phyloP scores from a whole-genome alignment of 2,797 vertebrate genomes.

The Diglossa cyanea region DNA sequence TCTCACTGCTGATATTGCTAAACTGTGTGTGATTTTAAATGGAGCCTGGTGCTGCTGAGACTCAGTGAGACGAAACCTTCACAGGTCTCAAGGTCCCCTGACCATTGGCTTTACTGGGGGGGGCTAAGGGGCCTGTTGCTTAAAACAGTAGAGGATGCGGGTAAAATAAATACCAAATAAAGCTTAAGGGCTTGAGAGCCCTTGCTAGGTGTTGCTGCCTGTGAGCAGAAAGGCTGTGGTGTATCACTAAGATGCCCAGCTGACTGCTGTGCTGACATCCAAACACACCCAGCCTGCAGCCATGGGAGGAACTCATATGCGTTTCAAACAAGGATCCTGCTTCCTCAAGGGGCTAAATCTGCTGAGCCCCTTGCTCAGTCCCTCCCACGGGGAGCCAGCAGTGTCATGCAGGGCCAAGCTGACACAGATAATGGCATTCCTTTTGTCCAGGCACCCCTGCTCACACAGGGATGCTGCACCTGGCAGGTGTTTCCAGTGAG shows the following conservation, averaged over 20 bases:
- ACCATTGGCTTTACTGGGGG: neutral
- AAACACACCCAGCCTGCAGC: neutral
- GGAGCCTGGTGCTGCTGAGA: neutral
- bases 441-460: neutral
- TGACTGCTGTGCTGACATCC: neutral
- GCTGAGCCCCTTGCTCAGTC: accelerated
- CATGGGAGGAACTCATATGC: accelerated
- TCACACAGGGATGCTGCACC: neutral
- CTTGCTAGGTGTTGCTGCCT: accelerated
- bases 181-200: neutral
- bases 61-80: neutral
- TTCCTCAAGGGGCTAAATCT: neutral
- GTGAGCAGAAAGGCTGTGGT: neutral
- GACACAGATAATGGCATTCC: neutral
- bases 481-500: neutral
- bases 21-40: neutral
- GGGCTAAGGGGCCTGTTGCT: neutral
- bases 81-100: neutral
- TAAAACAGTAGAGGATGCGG: neutral
- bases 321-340: accelerated
- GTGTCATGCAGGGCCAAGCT: accelerated
- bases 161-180: neutral
- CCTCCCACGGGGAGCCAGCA: neutral
- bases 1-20: neutral
- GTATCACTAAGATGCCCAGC: neutral